A percentile compares a stretch with the other conserved stretches of the same genome.
These are phyloP conservation scores for Prinia subflava DNA, from an alignment of 2,113 vertebrate species.

Conservation along the genomic window DNA sequence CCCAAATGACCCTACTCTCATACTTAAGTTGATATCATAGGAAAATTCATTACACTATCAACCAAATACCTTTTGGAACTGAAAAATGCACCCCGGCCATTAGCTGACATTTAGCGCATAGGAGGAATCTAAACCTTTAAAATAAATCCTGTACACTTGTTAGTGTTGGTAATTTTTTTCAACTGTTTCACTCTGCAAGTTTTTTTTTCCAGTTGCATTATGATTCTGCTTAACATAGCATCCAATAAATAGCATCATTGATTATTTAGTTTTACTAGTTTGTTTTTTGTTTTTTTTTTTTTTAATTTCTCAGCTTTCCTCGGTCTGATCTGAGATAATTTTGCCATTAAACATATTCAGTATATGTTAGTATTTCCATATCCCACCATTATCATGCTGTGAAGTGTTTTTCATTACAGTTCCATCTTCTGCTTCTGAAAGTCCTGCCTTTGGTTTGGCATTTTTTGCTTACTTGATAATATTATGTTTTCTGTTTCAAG, in stretches of 20 bases:
- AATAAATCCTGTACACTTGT: neutral
- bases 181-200: neutral
- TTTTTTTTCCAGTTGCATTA: neutral
- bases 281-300: neutral
- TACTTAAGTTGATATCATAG: neutral
- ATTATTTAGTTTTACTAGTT: neutral
- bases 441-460: neutral
- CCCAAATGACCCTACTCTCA: accelerated
- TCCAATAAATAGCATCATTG: neutral
- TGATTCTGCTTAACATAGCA: neutral
- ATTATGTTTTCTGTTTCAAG: neutral
- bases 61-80: neutral
- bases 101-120: neutral
- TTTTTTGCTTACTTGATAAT: neutral
- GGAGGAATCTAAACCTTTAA: neutral
- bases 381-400: neutral
- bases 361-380: neutral
- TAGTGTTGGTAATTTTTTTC: neutral
- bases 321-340: neutral
- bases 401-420: neutral
- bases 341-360: neutral
- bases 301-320: neutral
- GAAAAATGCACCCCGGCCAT: neutral
- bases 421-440: neutral
- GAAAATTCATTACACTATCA: neutral